These are phyloP conservation scores for Hylyphantes graminicola DNA, from an alignment of 1,140 invertebrate species.

Conservation along the genomic window DNA sequence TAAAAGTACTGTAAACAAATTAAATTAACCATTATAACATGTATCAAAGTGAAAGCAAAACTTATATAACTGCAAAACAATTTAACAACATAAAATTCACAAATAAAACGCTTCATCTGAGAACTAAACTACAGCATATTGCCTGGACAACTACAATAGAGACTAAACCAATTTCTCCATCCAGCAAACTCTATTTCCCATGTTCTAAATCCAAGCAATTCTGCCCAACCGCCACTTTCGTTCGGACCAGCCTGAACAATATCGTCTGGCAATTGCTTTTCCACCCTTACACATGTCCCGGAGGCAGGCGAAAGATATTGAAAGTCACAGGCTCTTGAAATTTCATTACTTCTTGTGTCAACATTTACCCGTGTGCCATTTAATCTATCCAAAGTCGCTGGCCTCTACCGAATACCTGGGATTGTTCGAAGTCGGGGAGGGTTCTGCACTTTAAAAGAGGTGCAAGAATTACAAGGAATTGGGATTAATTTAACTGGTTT, in stretches of 20 bases:
- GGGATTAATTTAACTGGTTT: too few species aligned
- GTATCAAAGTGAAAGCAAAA: too few species aligned
- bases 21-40: too few species aligned
- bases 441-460: constrained; percentile 6
- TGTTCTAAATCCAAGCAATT: constrained; percentile 20
- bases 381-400: constrained; percentile 24
- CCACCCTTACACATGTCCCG: constrained; percentile 48
- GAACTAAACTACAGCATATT: too few species aligned
- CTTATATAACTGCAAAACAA: too few species aligned
- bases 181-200: neutral
- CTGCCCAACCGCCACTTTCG: constrained; percentile 9
- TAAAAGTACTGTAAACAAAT: too few species aligned
- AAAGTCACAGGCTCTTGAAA: constrained; percentile 48
- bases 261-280: constrained; percentile 43
- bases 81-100: too few species aligned
- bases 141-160: neutral
- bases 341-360: constrained; percentile 52
- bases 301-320: constrained; percentile 29
- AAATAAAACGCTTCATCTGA: too few species aligned
- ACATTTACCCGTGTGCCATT: constrained; percentile 44
- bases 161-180: neutral
- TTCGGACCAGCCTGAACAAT: constrained; percentile 21
- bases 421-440: constrained; percentile 28
- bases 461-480: neutral
- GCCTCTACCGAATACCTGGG: constrained; percentile 13